phyloP scores from a whole-genome alignment of 2,888 invertebrate species.

The Timema cristinae region DNA sequence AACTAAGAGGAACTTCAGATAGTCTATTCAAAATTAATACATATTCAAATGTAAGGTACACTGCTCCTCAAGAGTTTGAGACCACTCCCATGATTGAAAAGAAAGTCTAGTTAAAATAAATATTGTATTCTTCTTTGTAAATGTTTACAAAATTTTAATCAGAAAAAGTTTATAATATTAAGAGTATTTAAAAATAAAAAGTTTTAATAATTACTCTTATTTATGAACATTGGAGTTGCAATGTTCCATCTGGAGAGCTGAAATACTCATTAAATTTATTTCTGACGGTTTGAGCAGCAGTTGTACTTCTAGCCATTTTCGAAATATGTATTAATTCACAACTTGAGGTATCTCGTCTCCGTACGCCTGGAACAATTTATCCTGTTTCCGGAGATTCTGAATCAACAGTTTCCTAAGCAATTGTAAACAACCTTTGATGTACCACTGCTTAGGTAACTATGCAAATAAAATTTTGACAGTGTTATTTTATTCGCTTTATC shows the following conservation, averaged over 20 bases:
- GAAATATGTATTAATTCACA: not conserved
- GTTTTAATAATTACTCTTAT: too few species aligned
- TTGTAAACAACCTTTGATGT: conserved; percentile 1
- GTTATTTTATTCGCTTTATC: not conserved
- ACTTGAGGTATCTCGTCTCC: not conserved
- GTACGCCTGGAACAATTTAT: not conserved
- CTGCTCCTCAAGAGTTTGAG: too few species aligned
- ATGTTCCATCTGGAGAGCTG: not conserved
- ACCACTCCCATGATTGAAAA: too few species aligned
- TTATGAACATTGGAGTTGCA: not conserved
- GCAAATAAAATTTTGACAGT: not conserved
- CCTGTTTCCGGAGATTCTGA: not conserved
- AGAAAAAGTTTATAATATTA: too few species aligned
- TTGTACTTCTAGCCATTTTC: conserved; percentile 2
- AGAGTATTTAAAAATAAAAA: too few species aligned
- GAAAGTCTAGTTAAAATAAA: too few species aligned
- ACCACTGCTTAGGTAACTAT: not conserved
- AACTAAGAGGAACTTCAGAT: too few species aligned
- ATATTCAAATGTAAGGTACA: too few species aligned
- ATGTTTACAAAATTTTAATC: too few species aligned
- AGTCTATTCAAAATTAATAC: too few species aligned
- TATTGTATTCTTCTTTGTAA: too few species aligned
- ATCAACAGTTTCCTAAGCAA: not conserved
- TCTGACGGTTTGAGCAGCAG: not conserved
- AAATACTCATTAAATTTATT: not conserved